Conservation (phyloP, 2,797 vertebrate species). For the Nyctibius grandis region DNA sequence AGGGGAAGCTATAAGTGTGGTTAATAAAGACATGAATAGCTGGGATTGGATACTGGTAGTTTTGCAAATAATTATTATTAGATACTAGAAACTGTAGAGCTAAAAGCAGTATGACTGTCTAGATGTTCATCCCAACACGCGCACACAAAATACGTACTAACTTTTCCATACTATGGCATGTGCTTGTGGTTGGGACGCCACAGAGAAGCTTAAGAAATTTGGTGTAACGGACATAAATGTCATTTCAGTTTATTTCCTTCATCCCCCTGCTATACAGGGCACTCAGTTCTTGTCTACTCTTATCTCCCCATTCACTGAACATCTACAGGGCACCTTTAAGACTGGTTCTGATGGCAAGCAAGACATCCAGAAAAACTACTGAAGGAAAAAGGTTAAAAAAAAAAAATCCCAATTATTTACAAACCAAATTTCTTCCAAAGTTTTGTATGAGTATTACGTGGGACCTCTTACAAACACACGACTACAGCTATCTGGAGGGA, state of each 20-base stretch:
- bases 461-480: background rate
- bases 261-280: background rate
- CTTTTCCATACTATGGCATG: background rate
- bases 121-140: fast-evolving
- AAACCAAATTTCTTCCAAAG: background rate
- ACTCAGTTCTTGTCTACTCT: background rate
- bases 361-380: background rate
- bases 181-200: background rate
- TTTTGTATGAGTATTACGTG: background rate
- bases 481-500: slow-evolving; percentile 10
- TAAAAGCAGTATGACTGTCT: background rate
- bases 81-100: background rate
- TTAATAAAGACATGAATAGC: background rate
- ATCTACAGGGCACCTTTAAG: background rate
- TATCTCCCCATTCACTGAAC: background rate
- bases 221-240: background rate
- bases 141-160: background rate
- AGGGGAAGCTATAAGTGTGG: background rate
- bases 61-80: background rate
- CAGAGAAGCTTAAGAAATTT: background rate
- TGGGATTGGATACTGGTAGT: background rate
- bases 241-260: background rate
- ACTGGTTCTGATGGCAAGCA: slow-evolving; percentile 23
- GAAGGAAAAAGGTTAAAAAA: background rate
- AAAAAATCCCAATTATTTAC: slow-evolving; percentile 1